A percentile compares a stretch with the other conserved stretches of the same genome.
These are phyloP conservation scores for Drosophila azteca DNA, from an alignment of 1,140 invertebrate species.

Conservation along the genomic window DNA sequence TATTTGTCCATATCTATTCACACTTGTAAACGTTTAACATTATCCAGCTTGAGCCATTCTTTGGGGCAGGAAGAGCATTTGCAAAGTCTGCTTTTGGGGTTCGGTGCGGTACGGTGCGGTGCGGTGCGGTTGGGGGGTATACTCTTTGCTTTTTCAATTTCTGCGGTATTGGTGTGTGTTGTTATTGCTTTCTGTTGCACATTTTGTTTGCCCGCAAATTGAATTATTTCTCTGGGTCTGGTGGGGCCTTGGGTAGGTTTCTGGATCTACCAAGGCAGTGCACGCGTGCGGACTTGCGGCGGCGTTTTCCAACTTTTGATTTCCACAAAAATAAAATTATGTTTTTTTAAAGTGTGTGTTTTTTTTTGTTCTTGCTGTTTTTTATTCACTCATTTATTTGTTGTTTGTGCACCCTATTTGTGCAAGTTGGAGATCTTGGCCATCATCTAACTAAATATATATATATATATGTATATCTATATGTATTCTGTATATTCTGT, in stretches of 20 bases:
- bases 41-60: too few species aligned
- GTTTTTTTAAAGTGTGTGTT: slow-evolving; percentile 19
- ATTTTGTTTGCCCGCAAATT: slow-evolving; percentile 67
- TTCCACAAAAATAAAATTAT: neutral
- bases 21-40: neutral
- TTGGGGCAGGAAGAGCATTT: slow-evolving; percentile 10
- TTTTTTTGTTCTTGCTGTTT: too few species aligned
- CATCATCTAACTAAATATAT: slow-evolving; percentile 40
- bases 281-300: slow-evolving; percentile 8
- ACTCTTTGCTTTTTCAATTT: slow-evolving; percentile 32
- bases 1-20: too few species aligned
- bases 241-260: slow-evolving; percentile 15
- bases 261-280: slow-evolving; percentile 16
- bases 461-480: slow-evolving; percentile 21
- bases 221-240: slow-evolving; percentile 55
- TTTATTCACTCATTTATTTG: slow-evolving; percentile 24
- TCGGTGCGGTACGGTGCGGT: too few species aligned
- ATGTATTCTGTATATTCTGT: slow-evolving; percentile 21
- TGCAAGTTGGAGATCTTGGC: slow-evolving; percentile 35
- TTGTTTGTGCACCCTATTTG: slow-evolving; percentile 5
- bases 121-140: neutral
- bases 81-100: slow-evolving; percentile 1
- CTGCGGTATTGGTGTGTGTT: slow-evolving; percentile 14
- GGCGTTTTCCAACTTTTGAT: slow-evolving; percentile 9
- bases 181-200: slow-evolving; percentile 40